Conservation (phyloP, 2,888 invertebrate genomes). For the Nemotelus nigrinus region DNA sequence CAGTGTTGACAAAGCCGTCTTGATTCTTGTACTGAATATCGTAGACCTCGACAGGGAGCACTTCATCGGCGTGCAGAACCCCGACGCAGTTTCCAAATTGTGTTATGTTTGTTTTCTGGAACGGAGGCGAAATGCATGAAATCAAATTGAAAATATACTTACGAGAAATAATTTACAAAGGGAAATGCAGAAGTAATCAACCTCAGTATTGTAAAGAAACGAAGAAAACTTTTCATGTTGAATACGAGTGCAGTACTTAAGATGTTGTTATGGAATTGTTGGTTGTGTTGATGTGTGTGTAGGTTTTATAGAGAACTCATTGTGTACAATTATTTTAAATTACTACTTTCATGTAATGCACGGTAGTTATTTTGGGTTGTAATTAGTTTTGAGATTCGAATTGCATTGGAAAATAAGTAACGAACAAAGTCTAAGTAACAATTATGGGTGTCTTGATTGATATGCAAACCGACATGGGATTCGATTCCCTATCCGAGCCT, state of each 20-base stretch:
- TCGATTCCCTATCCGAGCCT: too few species aligned
- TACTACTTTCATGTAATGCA: conserved; percentile 4
- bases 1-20: conserved; percentile 49
- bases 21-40: conserved; percentile 48
- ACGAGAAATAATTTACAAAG: conserved; percentile 20
- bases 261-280: not conserved
- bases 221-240: conserved; percentile 8
- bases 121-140: conserved; percentile 32
- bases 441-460: too few species aligned
- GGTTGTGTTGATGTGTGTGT: not conserved
- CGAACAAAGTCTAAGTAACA: too few species aligned
- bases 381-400: too few species aligned
- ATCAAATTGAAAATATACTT: conserved; percentile 18
- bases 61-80: conserved; percentile 1
- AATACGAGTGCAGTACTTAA: conserved; percentile 4
- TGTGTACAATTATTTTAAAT: conserved; percentile 15
- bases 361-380: too few species aligned
- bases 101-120: conserved; percentile 52
- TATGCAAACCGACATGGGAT: too few species aligned
- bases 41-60: conserved; percentile 49
- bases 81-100: conserved; percentile 51
- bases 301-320: not conserved
- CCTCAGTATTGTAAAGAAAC: not conserved
- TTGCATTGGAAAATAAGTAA: too few species aligned
- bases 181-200: conserved; percentile 23